A percentile compares a stretch with the other conserved stretches of the same genome.
Evolutionary conservation across 2,797 vertebrate species (phyloP).

Genomic region (Sebastes hubbsi): DNA sequence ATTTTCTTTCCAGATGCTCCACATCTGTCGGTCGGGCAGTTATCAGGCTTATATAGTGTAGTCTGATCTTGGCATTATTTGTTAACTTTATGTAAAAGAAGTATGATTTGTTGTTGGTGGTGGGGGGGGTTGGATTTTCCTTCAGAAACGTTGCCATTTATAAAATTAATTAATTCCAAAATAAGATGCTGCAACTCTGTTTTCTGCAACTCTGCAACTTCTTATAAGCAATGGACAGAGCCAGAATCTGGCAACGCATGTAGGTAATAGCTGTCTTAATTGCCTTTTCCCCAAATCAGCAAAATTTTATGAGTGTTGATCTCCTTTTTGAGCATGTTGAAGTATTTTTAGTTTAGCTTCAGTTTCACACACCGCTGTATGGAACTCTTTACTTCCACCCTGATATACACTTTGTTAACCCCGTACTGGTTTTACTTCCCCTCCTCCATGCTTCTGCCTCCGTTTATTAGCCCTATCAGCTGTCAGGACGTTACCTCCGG

Average conservation of each 20-base stretch:
- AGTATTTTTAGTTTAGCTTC: neutral
- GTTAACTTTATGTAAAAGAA: neutral
- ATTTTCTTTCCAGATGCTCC: neutral
- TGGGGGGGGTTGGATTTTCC: neutral
- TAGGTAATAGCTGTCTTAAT: neutral
- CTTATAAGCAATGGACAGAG: neutral
- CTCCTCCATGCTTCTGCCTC: neutral
- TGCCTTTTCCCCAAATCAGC: neutral
- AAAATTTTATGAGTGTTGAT: neutral
- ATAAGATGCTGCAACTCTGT: neutral
- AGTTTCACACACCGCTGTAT: neutral
- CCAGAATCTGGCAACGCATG: neutral
- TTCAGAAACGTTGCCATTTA: neutral
- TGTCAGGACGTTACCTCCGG: slow-evolving; percentile 3
- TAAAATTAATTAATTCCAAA: neutral
- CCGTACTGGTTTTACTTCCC: slow-evolving; percentile 29
- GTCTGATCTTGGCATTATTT: neutral
- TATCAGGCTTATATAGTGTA: no score
- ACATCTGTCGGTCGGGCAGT: neutral
- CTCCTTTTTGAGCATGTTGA: neutral
- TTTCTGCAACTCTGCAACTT: neutral
- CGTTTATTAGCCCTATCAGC: neutral
- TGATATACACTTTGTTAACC: slow-evolving; percentile 10
- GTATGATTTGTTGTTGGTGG: neutral
- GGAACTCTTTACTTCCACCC: slow-evolving; percentile 16